Evolutionary conservation across 1,140 invertebrate genomes (phyloP).

Genomic region (Drosophila ironensis): DNA sequence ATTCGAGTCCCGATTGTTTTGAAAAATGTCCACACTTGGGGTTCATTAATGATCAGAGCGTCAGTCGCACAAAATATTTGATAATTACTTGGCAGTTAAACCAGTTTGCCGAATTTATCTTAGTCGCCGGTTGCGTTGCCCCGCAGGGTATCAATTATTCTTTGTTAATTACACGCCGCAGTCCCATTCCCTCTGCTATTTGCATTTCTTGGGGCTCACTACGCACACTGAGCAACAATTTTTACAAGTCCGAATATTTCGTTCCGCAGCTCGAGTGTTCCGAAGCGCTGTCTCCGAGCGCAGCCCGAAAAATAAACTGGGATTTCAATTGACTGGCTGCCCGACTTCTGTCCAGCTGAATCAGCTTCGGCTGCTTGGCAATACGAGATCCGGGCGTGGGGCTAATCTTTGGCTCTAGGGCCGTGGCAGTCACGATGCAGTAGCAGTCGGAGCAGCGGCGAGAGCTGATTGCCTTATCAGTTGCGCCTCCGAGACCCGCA

Average conservation of each 20-base stretch:
- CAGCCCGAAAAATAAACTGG: slow-evolving; percentile 29
- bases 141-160: neutral
- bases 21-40: neutral
- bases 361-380: too few relatives aligned
- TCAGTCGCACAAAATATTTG: neutral
- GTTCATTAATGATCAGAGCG: slow-evolving; percentile 17
- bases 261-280: neutral
- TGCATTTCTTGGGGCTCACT: slow-evolving; percentile 9
- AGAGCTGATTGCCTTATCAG: slow-evolving; percentile 37
- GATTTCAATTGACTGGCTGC: slow-evolving; percentile 49
- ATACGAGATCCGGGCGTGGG: neutral
- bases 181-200: too few relatives aligned
- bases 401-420: neutral
- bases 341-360: slow-evolving; percentile 19
- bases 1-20: too few relatives aligned
- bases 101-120: slow-evolving; percentile 28
- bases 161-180: slow-evolving; percentile 7
- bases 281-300: neutral
- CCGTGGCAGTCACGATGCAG: slow-evolving; percentile 30
- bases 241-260: slow-evolving; percentile 19
- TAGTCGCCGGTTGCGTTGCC: neutral
- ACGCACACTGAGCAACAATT: slow-evolving; percentile 32
- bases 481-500: neutral
- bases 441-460: neutral
- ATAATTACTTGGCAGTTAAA: slow-evolving; percentile 10